phyloP scores from a whole-genome alignment of 2,888 invertebrate species.

The Disparrhopalites patrizii region DNA sequence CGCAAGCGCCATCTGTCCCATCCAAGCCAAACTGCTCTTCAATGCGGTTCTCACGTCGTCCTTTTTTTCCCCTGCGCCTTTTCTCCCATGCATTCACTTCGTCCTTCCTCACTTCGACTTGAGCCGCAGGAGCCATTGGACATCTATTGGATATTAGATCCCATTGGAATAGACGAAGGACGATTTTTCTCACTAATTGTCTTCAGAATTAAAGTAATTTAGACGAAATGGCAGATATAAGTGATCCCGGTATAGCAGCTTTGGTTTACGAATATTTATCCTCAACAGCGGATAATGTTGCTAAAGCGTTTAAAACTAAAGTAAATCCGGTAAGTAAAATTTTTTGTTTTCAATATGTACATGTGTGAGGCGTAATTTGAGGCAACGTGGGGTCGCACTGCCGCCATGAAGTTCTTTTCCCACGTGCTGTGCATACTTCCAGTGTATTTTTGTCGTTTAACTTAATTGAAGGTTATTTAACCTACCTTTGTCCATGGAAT shows the following conservation, averaged over 20 bases:
- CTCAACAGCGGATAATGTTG: conserved; percentile 63
- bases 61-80: no score
- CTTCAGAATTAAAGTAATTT: background rate
- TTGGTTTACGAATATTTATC: conserved; percentile 64
- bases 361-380: no score
- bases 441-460: background rate
- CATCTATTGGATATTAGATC: background rate
- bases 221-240: conserved; percentile 41
- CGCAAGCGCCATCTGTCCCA: no score
- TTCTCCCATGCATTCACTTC: conserved; percentile 5
- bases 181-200: background rate
- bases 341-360: no score
- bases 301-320: conserved; percentile 66
- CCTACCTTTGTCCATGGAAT: background rate
- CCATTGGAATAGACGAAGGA: background rate
- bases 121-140: no score
- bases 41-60: no score
- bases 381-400: background rate
- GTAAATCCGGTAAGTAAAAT: conserved; percentile 74
- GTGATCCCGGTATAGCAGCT: conserved; percentile 56
- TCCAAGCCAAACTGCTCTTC: no score
- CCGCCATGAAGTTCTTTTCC: conserved; percentile 9
- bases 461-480: no score
- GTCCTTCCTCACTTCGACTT: no score
- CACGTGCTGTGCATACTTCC: background rate